Base-by-base conservation (phyloP, 2,113 vertebrate species). In the Accipiter cooperii region DNA sequence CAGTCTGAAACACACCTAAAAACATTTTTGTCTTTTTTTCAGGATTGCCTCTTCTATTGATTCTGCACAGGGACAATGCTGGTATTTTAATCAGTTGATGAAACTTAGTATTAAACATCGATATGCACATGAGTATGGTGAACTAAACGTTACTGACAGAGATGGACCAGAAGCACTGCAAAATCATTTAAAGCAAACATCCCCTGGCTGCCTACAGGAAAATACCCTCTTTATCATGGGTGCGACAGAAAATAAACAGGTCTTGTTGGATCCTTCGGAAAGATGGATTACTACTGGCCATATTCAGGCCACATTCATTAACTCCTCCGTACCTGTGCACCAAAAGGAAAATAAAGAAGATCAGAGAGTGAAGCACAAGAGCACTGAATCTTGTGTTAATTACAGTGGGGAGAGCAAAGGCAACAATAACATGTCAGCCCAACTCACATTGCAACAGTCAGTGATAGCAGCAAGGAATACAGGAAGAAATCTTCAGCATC, bases 81-180 rank as follows among this genome's bases (percentile, higher is more conserved):
- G 87, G 46, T 98, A 99, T 95, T 97, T 98, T 77, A 85, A 98
- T 46, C 96, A 98, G 78, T 90, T 98, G 78, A 97, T 99, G 97
- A 96, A 97, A 68, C 96, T 99, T 93, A 99, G 99, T 68, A 94
- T 96, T 93, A 98, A 98, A 58, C 99, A 98, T 78, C 97, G 99
- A 76, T 97, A 95, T 28, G 96, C 97, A 51, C 99, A 99, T 81
- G 99, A 99, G 91, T 96, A 95, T 0, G 97, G 98, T 20, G 96
- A 98, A 74, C 69, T 97, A 44, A 66, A 80, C 34, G 34, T 96
- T 77, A 86, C 76, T 55, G 94, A 97, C 57, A 93, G 80, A 96
- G 91, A 75, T 69, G 92, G 91, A 91, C 74, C 95, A 96, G 97
- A 97, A 96, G 31, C 85, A 31, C 58, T 85, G 81, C 77, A 95